Evolutionary conservation across 1,140 invertebrate genomes (phyloP), one percentile per base, ranked within the genome.

Genomic region (Conopomorpha cramerella): DNA sequence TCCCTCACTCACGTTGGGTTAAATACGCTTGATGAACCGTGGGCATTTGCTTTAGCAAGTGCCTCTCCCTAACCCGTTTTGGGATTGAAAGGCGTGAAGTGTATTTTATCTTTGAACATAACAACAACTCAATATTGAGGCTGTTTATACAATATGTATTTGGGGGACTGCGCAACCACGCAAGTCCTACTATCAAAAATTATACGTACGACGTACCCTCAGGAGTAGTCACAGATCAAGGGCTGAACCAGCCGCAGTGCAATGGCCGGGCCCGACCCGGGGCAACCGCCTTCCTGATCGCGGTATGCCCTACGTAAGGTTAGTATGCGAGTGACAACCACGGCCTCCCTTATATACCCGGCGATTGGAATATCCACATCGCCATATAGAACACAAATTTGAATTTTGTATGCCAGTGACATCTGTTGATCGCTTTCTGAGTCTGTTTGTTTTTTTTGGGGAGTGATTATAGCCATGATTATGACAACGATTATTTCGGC

Each of bases 271-370:
- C 50, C 60, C 65, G 41, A 49, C 43, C 72, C 46, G 78, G 70
- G 66, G 78, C 71, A 77, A 74, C 68, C 74, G 73, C 73, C 78
- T 76, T 65, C 56, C 13, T 79, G 78, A 80, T 80, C 76, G 65
- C 74, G 72, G 64, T 79, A 70, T 58, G 70, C 76, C 71, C 77
- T 77, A 46, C 78, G 76, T 61, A 64, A 77, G 76, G 77, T 80
- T 79, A 80, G 78, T 80, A 80, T 80, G 68, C 6, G 2, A 7
- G 2, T 0, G 0, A 0, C 8, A 0, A 1, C 2, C 16, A 23
- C n/a, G n/a, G 30, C 11, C 8, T 6, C 23, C 31, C 37, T 51
- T 63, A 52, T 68, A 59, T 60, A 57, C 28, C 2, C 6, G 2
- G 8, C 8, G 8, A 19, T 3, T 32, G 38, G 39, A 47, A 58